Evolutionary conservation across 2,797 vertebrate species (phyloP), one percentile per base, ranked within the genome.

Genomic region (Scolopax rusticola): DNA sequence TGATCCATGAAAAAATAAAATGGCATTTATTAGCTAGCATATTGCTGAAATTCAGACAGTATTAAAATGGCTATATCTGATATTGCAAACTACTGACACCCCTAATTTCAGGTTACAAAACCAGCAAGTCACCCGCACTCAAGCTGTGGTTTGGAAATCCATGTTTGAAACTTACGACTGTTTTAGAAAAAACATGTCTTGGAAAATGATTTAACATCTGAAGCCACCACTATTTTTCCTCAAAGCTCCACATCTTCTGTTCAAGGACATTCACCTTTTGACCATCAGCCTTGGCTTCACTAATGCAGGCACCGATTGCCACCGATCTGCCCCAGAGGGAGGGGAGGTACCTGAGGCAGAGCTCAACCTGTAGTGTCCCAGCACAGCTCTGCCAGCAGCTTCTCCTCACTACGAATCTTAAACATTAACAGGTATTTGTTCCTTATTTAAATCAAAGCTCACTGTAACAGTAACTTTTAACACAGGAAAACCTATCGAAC

Each of bases 321-420:
- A 13, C 3, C 1, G 45, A 13, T 16, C 12, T 21, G 15, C 19
- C 33, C 20, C 20, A 6, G 17, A 4, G 41, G 6, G 23, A 63
- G 70, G 33, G 14, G 20, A 33, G 20, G 30, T 8, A 28, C 33
- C 28, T 0, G 9, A 4, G 0, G 2, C 5, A 18, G 14, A 60
- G 11, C 13, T 24, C 16, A 2, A 27, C 5, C 25, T 6, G 10
- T 17, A 12, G 5, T 4, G 20, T 4, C 23, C 36, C 54, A 0
- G 3, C 45, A 81, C 28, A 50, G 5, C 43, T 60, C 41, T 27
- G 38, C 23, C 48, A 87, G 53, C 60, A 51, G 11, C 36, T 64
- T 17, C 69, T 61, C 12, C 65, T 50, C 21, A 24, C 48, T 51
- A 51, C 45, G 71, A 12, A 64, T 8, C 65, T 53, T 36, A n/a